Evolutionary conservation across 1,140 invertebrate species (phyloP), one percentile per base, ranked within the genome.

Genomic region (Saccostrea cuccullata): DNA sequence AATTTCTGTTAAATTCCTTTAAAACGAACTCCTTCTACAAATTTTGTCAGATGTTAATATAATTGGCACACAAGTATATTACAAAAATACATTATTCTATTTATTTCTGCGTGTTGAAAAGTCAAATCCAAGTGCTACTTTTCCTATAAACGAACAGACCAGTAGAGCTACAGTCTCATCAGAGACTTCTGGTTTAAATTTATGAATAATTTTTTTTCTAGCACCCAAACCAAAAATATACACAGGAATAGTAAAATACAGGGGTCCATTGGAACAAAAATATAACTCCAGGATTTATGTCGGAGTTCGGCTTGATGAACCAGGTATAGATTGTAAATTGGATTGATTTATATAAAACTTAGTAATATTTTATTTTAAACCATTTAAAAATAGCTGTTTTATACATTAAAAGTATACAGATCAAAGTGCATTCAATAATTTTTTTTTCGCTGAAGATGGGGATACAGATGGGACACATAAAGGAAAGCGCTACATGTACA

Each of bases 201-300:
- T 30, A 30, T 82, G 55, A 60, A 70, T 15, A 30, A 47, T 77
- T 90, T 15, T 87, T 40, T 84, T 83, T 90, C 82, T 85, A 93
- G 88, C 86, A 85, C 89, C 89, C 56, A 93, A 92, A 58, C 91
- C 92, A 6, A 91, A 92, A 17, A 89, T 90, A n/a, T 93, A 92
- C 73, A 92, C 91, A 55, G 93, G 93, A 2, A 92, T 94, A 47
- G 93, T 93, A 13, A 94, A 93, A 64, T 94, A 92, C 86, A 88
- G 87, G 20, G 93, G 93, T 0, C 84, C 83, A 2, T 73, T 94
- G 30, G 92, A 92, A 83, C 91, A 91, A 70, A 84, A 89, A 55
- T 91, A 90, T 89, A 91, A 93, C 67, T 84, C 90, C 3, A 83
- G 91, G 30, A 84, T 92, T 8, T 92, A 91, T 88, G 88, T 92